Evolutionary conservation across 2,888 invertebrate species (phyloP).

Genomic region (Nineta flava): DNA sequence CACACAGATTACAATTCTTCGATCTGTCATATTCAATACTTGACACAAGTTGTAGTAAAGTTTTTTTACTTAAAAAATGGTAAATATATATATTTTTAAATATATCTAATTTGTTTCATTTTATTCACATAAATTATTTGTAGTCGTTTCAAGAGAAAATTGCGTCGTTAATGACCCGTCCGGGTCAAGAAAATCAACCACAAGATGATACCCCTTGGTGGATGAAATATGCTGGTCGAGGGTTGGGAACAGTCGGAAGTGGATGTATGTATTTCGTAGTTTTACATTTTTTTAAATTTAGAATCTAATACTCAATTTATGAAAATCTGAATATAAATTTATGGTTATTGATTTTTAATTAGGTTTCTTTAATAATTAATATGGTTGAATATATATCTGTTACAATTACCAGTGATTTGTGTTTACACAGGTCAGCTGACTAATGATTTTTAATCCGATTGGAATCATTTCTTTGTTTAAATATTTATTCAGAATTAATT

Average conservation of each 20-base stretch:
- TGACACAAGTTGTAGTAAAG: not conserved
- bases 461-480: too few relatives aligned
- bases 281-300: conserved; percentile 3
- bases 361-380: not conserved
- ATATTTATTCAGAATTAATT: too few relatives aligned
- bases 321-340: conserved; percentile 4
- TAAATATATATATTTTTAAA: not conserved
- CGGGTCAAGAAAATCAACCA: conserved; percentile 58
- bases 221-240: conserved; percentile 75
- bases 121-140: conserved; percentile 15
- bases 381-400: not conserved
- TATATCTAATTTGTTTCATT: not conserved
- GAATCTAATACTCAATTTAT: conserved; percentile 5
- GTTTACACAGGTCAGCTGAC: too few relatives aligned
- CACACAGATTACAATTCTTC: not conserved
- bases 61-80: not conserved
- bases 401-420: not conserved
- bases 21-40: not conserved
- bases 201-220: conserved; percentile 81
- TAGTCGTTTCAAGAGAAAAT: conserved; percentile 70
- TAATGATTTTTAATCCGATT: too few relatives aligned
- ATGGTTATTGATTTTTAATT: not conserved
- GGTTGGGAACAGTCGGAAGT: conserved; percentile 70
- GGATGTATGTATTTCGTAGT: conserved; percentile 46
- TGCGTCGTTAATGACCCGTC: conserved; percentile 61